phyloP scores from a whole-genome alignment of 2,797 vertebrate genomes.

The Pangasius mekongensis region DNA sequence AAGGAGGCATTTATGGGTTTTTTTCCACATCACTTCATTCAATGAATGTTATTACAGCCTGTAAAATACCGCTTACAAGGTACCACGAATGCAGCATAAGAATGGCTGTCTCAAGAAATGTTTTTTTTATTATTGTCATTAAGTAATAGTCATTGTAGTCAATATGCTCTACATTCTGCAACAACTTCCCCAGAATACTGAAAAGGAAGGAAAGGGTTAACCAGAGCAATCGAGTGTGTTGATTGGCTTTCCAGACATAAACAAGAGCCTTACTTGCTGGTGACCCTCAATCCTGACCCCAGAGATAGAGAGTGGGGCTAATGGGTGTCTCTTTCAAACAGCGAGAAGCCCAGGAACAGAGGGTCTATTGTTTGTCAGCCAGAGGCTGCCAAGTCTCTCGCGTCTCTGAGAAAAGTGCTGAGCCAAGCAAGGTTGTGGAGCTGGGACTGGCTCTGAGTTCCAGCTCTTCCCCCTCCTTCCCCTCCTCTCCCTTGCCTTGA shows the following conservation, averaged over 20 bases:
- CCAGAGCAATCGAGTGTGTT: slow-evolving; percentile 67
- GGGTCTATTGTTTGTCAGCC: slow-evolving; percentile 74
- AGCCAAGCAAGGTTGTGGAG: slow-evolving; percentile 61
- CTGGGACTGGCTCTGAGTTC: slow-evolving; percentile 37
- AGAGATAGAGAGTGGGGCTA: slow-evolving; percentile 81
- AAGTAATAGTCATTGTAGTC: background rate
- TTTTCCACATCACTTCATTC: background rate
- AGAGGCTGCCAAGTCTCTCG: slow-evolving; percentile 72
- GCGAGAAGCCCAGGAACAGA: slow-evolving; percentile 71
- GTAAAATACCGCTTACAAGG: background rate
- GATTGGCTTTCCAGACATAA: slow-evolving; percentile 82
- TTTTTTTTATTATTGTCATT: background rate
- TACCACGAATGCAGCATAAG: background rate
- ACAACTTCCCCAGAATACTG: background rate
- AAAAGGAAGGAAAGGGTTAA: slow-evolving; percentile 70
- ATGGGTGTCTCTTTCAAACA: slow-evolving; percentile 83
- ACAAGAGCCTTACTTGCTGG: slow-evolving; percentile 79
- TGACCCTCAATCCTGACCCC: slow-evolving; percentile 76
- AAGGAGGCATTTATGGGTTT: background rate
- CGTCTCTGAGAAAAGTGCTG: slow-evolving; percentile 69
- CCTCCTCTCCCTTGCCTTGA: background rate
- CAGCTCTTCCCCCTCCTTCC: slow-evolving; percentile 20
- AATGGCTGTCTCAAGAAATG: background rate
- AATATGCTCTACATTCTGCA: background rate
- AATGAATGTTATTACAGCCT: background rate